Evolutionary conservation across 1,140 invertebrate species (phyloP), one percentile per base, ranked within the genome.

Genomic region (Pollicipes pollicipes): DNA sequence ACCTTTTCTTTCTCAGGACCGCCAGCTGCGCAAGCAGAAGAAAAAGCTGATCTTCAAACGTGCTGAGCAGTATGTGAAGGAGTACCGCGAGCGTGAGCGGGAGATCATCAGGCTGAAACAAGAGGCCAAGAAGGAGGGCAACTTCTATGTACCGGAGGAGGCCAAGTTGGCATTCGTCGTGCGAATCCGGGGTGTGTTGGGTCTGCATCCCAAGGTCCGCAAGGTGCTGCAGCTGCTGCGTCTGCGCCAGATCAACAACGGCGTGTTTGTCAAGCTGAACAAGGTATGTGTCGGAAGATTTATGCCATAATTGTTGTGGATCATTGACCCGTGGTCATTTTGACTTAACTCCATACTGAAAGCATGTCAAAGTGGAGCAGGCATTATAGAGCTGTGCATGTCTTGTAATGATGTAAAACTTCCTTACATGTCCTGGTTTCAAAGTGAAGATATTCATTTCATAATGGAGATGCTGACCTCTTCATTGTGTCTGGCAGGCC

Each of bases 111-210:
- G 90, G 37, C 80, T 95, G 63, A 84, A 84, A 67, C 84, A 93
- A 37, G 85, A 95, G 81, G 95, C 97, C 24, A 90, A 89, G 76
- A 90, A 89, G 76, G 83, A 86, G 73, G 93, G 93, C 70, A 97
- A 97, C 81, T 98, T 94, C 81, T 98, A 97, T 80, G 95, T 99
- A 77, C 93, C 95, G 74, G 89, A 86, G 68, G 94, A 99, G 81
- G 87, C 95, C 30, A 95, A 92, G 80, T 83, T 99, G 58, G 97
- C 95, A 31, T 97, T 98, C 80, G 93, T 98, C 72, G 89, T 97
- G 72, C 88, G 95, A 84, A 98, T 98, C 80, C 85, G 93, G 79
- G 95, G 96, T 95, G 91, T 98, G 77, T 98, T 97, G 84, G 93
- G 97, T 82, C 86, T 93, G 63, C 85, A 88, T 70, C 90, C 91